A percentile compares a stretch with the other conserved stretches of the same genome.
These are phyloP conservation scores for Dicycla oo DNA, from an alignment of 2,888 invertebrate genomes.

Conservation along the genomic window DNA sequence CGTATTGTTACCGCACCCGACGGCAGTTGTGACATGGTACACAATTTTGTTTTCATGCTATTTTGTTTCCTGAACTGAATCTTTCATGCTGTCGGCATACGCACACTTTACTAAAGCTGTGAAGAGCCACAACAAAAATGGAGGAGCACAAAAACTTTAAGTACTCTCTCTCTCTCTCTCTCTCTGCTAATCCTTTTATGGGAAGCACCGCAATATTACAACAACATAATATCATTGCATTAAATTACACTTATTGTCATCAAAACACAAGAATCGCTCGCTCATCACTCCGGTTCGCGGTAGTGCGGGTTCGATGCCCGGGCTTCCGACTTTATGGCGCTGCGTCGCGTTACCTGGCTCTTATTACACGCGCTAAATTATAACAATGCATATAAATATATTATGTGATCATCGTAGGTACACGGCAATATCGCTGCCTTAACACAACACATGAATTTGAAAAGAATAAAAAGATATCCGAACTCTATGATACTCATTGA, in stretches of 20 bases:
- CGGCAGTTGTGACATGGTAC: neutral
- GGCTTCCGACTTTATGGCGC: conserved; percentile 82
- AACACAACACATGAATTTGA: neutral
- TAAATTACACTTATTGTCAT: conserved; percentile 60
- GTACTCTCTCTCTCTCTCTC: neutral
- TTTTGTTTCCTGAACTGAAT: conserved; percentile 1
- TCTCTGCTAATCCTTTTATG: conserved; percentile 41
- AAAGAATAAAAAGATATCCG: conserved; percentile 7
- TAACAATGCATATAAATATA: conserved; percentile 55
- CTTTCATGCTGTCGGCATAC: neutral
- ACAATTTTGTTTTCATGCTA: neutral
- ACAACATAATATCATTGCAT: conserved; percentile 53
- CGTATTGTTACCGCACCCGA: conserved; percentile 15
- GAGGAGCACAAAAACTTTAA: neutral
- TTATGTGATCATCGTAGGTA: conserved; percentile 36
- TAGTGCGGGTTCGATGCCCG: conserved; percentile 81
- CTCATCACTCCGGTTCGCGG: conserved; percentile 73
- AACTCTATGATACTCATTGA: conserved; percentile 10
- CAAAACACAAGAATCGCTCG: conserved; percentile 64
- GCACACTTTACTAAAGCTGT: neutral
- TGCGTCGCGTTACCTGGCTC: conserved; percentile 64
- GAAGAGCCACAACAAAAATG: neutral
- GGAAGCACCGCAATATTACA: conserved; percentile 38
- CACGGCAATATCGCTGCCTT: neutral
- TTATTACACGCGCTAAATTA: conserved; percentile 62